Evolutionary conservation across 2,888 invertebrate species (phyloP).

Genomic region (Apamea anceps): DNA sequence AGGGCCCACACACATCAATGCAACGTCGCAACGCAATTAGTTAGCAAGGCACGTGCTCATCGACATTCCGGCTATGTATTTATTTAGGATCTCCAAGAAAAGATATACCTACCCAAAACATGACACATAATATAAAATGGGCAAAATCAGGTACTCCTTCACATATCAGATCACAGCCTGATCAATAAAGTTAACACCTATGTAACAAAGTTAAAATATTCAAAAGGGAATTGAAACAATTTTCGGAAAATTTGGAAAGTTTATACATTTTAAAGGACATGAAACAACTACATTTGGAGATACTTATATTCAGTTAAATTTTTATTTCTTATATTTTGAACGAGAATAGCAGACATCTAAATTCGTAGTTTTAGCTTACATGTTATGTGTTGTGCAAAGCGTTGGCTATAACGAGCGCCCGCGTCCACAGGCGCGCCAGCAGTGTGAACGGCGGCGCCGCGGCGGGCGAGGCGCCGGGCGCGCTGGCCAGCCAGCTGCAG

Average conservation of each 20-base stretch:
- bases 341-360: not conserved
- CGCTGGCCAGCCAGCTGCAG: slow-evolving; percentile 81
- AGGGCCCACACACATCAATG: not conserved
- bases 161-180: not conserved
- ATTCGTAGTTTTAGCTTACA: not conserved
- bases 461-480: slow-evolving; percentile 51
- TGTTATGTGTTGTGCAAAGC: not conserved
- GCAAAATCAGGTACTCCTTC: not conserved
- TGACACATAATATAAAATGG: not conserved
- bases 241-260: not conserved
- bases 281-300: not conserved
- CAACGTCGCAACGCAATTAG: not conserved
- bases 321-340: not conserved
- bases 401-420: not conserved
- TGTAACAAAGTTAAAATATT: not conserved
- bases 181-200: not conserved
- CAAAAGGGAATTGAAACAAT: not conserved
- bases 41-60: not conserved
- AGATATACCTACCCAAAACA: not conserved
- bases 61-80: not conserved
- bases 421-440: slow-evolving; percentile 71
- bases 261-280: no score
- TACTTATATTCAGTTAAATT: not conserved
- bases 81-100: not conserved
- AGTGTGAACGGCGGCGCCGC: slow-evolving; percentile 79